phyloP scores from a whole-genome alignment of 2,888 invertebrate species.

The Anodontia alba region DNA sequence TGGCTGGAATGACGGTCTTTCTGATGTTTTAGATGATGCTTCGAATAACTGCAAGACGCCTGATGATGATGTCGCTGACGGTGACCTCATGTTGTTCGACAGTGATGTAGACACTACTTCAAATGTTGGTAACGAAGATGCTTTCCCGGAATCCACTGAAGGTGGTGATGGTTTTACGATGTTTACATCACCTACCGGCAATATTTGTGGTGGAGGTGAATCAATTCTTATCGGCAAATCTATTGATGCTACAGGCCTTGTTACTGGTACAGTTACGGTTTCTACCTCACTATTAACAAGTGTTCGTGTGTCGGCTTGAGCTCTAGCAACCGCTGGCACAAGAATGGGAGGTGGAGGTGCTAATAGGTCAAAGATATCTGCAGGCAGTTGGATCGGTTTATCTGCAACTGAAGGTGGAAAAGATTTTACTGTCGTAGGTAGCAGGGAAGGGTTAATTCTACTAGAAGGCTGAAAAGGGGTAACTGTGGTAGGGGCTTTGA shows the following conservation, averaged over 20 bases:
- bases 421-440: too few species aligned
- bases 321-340: not conserved
- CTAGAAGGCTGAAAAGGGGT: too few species aligned
- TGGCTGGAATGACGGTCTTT: not conserved
- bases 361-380: not conserved
- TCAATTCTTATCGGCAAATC: slow-evolving; percentile 12
- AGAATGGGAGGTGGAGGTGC: slow-evolving; percentile 1
- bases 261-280: not conserved
- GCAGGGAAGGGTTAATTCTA: too few species aligned
- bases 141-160: not conserved
- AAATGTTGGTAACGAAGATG: not conserved
- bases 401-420: not conserved
- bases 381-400: not conserved
- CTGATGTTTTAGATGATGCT: not conserved
- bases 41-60: too few species aligned
- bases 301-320: too few species aligned
- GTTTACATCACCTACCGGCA: not conserved
- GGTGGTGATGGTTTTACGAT: not conserved
- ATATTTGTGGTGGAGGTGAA: not conserved
- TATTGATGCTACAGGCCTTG: not conserved
- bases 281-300: not conserved
- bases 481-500: too few species aligned
- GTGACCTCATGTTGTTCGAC: not conserved
- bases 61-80: not conserved
- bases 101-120: slow-evolving; percentile 5